phyloP scores from a whole-genome alignment of 2,888 invertebrate genomes.

The Sthenelais limicola region DNA sequence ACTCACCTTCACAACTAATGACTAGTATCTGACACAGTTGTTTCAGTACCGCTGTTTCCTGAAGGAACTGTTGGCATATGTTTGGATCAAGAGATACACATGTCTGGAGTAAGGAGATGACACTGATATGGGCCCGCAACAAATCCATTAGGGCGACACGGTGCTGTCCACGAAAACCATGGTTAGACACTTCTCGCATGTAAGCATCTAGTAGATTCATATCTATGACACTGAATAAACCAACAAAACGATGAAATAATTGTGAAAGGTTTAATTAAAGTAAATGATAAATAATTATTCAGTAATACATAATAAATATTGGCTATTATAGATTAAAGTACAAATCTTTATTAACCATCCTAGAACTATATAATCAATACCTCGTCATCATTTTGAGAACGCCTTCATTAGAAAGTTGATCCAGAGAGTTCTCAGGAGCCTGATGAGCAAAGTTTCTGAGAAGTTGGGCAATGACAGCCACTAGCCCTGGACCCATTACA shows the following conservation, averaged over 20 bases:
- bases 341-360: too few species aligned
- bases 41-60: constrained; percentile 57
- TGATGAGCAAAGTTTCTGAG: constrained; percentile 63
- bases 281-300: too few species aligned
- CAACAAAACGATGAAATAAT: constrained; percentile 12
- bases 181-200: constrained; percentile 55
- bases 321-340: too few species aligned
- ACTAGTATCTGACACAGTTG: constrained; percentile 60
- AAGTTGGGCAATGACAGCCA: constrained; percentile 62
- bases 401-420: constrained; percentile 59
- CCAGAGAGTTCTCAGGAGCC: constrained; percentile 64
- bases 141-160: constrained; percentile 62
- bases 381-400: constrained; percentile 60
- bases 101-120: constrained; percentile 58
- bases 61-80: constrained; percentile 58
- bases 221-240: constrained; percentile 60
- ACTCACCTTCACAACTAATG: constrained; percentile 45
- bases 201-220: constrained; percentile 60
- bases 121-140: constrained; percentile 60
- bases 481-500: constrained; percentile 66
- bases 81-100: constrained; percentile 59
- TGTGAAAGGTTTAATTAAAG: too few species aligned
- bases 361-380: too few species aligned
- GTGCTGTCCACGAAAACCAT: constrained; percentile 52
- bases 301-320: too few species aligned